Evolutionary conservation across 1,140 invertebrate genomes (phyloP).

Genomic region (Drosophila kurseongensis): DNA sequence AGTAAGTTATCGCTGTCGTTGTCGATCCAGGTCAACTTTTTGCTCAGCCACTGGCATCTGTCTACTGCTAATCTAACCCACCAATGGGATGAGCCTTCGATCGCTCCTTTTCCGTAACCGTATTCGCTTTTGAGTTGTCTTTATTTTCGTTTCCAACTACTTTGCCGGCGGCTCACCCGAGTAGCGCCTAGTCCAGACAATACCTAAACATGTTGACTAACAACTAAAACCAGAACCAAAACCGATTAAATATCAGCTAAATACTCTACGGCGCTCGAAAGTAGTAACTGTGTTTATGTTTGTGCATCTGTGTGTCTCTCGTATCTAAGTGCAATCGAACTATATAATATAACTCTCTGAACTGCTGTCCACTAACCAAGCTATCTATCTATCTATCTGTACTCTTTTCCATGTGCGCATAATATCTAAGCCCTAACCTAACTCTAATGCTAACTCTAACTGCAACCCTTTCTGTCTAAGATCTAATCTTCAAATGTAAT

Average conservation of each 20-base stretch:
- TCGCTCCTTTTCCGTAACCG: constrained; percentile 45
- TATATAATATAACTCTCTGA: constrained; percentile 31
- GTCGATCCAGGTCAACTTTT: constrained; percentile 12
- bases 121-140: constrained; percentile 42
- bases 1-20: constrained; percentile 89
- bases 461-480: constrained; percentile 34
- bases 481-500: constrained; percentile 37
- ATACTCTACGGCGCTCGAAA: constrained; percentile 54
- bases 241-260: constrained; percentile 29
- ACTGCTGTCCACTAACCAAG: constrained; percentile 43
- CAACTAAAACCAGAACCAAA: constrained; percentile 25
- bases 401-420: constrained; percentile 68
- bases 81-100: not conserved
- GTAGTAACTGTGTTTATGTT: constrained; percentile 56
- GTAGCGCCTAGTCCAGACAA: constrained; percentile 21
- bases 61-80: constrained; percentile 32
- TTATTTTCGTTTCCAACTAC: constrained; percentile 22
- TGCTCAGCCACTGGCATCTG: constrained; percentile 42
- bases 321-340: constrained; percentile 49
- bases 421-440: constrained; percentile 39
- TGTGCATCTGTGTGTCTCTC: constrained; percentile 56
- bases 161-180: constrained; percentile 15
- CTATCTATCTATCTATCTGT: constrained; percentile 59
- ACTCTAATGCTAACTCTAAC: constrained; percentile 50
- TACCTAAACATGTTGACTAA: constrained; percentile 34